phyloP scores from a whole-genome alignment of 2,888 invertebrate genomes.

The Rugalucina vietnamica region DNA sequence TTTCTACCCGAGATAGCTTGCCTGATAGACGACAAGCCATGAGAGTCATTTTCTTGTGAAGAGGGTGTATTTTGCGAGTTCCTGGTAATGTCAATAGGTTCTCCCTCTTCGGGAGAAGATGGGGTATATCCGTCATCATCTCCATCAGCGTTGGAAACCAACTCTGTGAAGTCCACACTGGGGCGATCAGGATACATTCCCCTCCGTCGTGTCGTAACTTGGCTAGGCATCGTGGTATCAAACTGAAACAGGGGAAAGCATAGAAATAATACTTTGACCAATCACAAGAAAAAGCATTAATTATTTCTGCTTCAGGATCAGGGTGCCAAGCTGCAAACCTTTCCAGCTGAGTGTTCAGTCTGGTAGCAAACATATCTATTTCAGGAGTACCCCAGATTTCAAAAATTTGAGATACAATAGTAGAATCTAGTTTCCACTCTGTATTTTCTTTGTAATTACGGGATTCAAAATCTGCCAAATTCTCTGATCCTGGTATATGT shows the following conservation, averaged over 20 bases:
- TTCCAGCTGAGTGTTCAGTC: conserved; percentile 41
- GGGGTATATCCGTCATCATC: conserved; percentile 11
- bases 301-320: conserved; percentile 47
- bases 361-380: conserved; percentile 50
- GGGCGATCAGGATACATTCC: conserved; percentile 35
- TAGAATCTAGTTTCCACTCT: conserved; percentile 18
- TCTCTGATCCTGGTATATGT: conserved; percentile 20
- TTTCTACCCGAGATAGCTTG: not conserved
- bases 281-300: conserved; percentile 48
- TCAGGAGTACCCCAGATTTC: conserved; percentile 1
- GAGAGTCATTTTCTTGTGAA: conserved; percentile 24
- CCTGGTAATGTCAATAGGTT: conserved; percentile 27
- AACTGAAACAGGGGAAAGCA: conserved; percentile 52
- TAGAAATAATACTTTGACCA: conserved; percentile 38
- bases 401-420: not conserved
- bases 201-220: conserved; percentile 24
- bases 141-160: conserved; percentile 32
- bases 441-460: not conserved
- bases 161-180: conserved; percentile 33
- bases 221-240: conserved; percentile 20
- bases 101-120: conserved; percentile 14
- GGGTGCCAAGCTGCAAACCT: conserved; percentile 51
- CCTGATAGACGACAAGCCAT: conserved; percentile 36
- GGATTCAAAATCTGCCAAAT: conserved; percentile 18
- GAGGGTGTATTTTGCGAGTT: conserved; percentile 25